phyloP scores from a whole-genome alignment of 2,113 vertebrate genomes.

The Regulus satrapa region DNA sequence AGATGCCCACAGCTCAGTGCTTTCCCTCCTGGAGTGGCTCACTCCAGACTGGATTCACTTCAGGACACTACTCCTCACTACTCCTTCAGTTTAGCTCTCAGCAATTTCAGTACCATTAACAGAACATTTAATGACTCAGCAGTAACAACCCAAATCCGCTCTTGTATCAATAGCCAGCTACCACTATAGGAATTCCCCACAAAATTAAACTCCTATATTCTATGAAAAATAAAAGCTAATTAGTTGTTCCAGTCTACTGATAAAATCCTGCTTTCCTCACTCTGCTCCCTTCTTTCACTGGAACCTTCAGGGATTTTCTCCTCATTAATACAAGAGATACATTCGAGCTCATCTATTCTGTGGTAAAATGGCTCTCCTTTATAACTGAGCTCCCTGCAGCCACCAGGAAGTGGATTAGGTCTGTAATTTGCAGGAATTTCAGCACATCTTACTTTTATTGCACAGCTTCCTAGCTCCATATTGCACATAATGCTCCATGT shows the following conservation, averaged over 20 bases:
- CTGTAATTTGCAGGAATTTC: slow-evolving; percentile 11
- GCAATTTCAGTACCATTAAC: background rate
- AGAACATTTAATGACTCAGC: background rate
- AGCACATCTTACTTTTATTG: background rate
- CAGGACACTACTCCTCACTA: background rate
- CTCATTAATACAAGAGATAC: background rate
- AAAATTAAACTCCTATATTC: background rate
- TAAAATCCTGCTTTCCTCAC: background rate
- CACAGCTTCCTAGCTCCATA: background rate
- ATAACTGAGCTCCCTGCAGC: background rate
- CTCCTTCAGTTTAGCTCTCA: background rate
- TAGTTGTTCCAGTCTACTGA: background rate
- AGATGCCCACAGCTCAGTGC: background rate
- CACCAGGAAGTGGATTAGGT: background rate
- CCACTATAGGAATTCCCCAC: background rate
- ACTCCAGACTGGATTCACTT: background rate
- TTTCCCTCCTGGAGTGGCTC: background rate
- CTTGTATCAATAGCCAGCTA: background rate
- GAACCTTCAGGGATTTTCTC: background rate
- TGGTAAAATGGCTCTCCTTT: background rate
- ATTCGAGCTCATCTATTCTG: background rate
- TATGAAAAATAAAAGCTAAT: background rate
- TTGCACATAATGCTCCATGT: background rate
- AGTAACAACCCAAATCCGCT: background rate
- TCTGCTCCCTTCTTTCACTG: background rate